These are phyloP conservation scores for Drosophila meridiana DNA, from an alignment of 2,888 invertebrate genomes.

Conservation along the genomic window DNA sequence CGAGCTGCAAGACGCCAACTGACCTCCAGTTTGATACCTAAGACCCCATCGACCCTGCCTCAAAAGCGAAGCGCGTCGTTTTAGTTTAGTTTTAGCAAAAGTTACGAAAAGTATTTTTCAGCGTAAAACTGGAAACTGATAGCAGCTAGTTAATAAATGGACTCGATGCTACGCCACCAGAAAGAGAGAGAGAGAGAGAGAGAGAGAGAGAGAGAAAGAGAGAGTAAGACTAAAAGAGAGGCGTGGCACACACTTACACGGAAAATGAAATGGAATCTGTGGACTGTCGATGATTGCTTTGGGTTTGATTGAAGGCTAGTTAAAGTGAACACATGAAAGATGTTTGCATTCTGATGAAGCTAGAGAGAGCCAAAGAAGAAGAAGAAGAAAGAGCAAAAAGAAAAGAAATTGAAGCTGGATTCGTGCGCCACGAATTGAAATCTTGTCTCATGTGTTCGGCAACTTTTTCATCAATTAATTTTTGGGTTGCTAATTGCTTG, in stretches of 20 bases:
- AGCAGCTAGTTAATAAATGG: slow-evolving; percentile 75
- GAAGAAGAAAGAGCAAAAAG: neutral
- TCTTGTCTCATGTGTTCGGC: slow-evolving; percentile 18
- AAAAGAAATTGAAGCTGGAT: slow-evolving; percentile 8
- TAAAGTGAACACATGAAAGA: slow-evolving; percentile 47
- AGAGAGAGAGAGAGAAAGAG: neutral
- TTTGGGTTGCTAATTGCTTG: slow-evolving; percentile 52
- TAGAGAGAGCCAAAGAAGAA: neutral
- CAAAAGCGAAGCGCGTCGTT: slow-evolving; percentile 37
- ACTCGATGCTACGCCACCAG: slow-evolving; percentile 22
- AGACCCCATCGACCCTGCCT: slow-evolving; percentile 22
- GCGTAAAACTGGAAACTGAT: slow-evolving; percentile 62
- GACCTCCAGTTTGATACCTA: slow-evolving; percentile 63
- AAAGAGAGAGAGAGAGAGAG: neutral
- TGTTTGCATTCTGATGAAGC: slow-evolving; percentile 60
- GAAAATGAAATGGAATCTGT: slow-evolving; percentile 67
- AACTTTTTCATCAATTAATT: slow-evolving; percentile 55
- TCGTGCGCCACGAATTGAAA: slow-evolving; percentile 9
- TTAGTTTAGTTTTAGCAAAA: slow-evolving; percentile 71
- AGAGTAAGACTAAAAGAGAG: neutral
- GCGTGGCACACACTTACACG: slow-evolving; percentile 13
- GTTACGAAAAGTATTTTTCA: slow-evolving; percentile 75
- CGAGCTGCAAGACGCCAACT: slow-evolving; percentile 74
- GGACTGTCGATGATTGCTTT: slow-evolving; percentile 48
- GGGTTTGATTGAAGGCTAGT: slow-evolving; percentile 15